A percentile compares a stretch with the other conserved stretches of the same genome.
These are phyloP conservation scores for Troglohyphantes excavatus DNA, from an alignment of 2,888 invertebrate genomes.

Conservation along the genomic window DNA sequence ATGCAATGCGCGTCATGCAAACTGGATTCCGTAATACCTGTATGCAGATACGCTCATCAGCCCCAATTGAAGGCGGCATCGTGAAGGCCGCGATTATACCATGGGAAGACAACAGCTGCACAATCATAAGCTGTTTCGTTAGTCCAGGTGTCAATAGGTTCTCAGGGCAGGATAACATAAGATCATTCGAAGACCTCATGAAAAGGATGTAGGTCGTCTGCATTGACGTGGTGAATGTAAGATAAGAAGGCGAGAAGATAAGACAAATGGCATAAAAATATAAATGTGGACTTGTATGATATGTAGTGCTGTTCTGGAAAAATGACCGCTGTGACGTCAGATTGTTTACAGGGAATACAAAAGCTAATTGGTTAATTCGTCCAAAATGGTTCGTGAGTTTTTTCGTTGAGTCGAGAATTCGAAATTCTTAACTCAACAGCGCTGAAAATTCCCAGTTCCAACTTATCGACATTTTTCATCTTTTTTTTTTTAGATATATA, in stretches of 20 bases:
- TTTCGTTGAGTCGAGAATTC: too few relatives aligned
- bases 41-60: not conserved
- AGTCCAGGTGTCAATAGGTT: constrained; percentile 28
- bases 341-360: too few relatives aligned
- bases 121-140: not conserved
- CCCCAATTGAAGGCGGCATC: not conserved
- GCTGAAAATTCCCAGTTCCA: too few relatives aligned
- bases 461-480: too few relatives aligned
- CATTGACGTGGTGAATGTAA: not conserved
- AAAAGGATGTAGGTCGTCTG: not conserved
- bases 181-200: not conserved
- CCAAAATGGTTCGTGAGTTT: too few relatives aligned
- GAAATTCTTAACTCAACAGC: not conserved
- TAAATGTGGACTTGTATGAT: not conserved
- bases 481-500: too few relatives aligned
- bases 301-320: not conserved
- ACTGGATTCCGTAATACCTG: not conserved
- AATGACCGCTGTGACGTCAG: not conserved
- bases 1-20: not conserved
- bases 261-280: not conserved
- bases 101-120: constrained; percentile 1
- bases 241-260: not conserved
- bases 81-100: not conserved
- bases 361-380: too few relatives aligned
- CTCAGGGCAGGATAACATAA: not conserved